Conservation (phyloP, 2,888 invertebrate genomes). For the Alviniconcha strummeri region DNA sequence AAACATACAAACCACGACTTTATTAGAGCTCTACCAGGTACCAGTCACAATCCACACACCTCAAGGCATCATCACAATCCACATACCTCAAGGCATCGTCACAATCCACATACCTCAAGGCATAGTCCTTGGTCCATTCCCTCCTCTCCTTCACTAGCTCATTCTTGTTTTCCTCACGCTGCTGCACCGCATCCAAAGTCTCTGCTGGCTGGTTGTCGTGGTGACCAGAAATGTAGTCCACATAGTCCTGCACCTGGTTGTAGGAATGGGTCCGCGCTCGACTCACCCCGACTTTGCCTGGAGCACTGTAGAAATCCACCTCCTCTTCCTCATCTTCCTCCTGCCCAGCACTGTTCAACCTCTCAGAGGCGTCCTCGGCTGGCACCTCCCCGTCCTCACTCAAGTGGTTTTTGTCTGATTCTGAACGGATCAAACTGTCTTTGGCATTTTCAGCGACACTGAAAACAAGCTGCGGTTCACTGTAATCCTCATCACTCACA, state of each 20-base stretch:
- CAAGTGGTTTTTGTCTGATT: no score
- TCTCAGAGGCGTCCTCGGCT: no score
- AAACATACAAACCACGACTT: no score
- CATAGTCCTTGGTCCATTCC: conserved; percentile 21
- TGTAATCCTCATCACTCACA: not conserved
- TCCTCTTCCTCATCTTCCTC: conserved; percentile 30
- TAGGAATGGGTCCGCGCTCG: not conserved
- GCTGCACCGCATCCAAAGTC: not conserved
- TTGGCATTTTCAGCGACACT: no score
- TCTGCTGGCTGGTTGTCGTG: not conserved
- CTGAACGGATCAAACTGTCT: no score
- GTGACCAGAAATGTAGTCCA: conserved; percentile 31
- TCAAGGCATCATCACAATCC: no score
- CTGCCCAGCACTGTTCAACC: no score
- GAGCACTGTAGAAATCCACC: conserved; percentile 32
- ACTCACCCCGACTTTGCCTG: not conserved
- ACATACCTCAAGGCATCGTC: no score
- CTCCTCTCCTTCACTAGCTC: not conserved
- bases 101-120: conserved; percentile 19
- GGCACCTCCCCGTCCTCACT: no score
- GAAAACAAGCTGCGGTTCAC: no score
- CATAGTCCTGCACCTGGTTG: conserved; percentile 27
- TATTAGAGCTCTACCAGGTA: no score
- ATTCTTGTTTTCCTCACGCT: not conserved
- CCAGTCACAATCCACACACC: no score